Conservation (phyloP, 2,113 vertebrate species). For the Physeter macrocephalus region DNA sequence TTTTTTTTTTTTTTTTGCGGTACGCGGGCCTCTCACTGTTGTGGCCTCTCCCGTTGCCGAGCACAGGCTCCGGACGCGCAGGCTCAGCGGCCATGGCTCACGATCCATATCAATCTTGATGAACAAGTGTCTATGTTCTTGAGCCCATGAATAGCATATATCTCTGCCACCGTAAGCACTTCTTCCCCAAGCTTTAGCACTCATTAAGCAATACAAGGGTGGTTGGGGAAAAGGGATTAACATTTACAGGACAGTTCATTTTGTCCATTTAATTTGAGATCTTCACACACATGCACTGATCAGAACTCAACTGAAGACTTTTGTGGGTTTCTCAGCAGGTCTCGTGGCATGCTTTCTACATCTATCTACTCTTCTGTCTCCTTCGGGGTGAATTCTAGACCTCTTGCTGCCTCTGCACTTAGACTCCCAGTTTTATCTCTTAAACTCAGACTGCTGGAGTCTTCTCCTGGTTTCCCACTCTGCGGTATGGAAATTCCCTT, state of each 20-base stretch:
- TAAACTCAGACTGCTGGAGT: neutral
- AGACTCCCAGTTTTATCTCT: neutral
- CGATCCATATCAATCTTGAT: neutral
- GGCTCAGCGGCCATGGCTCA: too few species aligned
- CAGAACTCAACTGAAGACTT: neutral
- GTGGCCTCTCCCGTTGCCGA: too few species aligned
- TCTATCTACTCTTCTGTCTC: neutral
- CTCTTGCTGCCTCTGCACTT: neutral
- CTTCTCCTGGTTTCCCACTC: neutral
- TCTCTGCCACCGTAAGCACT: neutral
- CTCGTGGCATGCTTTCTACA: neutral
- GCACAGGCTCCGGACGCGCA: too few species aligned
- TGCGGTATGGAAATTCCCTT: neutral
- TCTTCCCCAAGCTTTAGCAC: neutral
- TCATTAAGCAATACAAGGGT: neutral
- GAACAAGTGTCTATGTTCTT: neutral
- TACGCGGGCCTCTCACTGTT: too few species aligned
- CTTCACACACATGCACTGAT: neutral
- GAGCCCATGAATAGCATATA: neutral
- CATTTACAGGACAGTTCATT: neutral
- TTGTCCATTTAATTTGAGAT: neutral
- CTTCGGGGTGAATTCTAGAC: neutral
- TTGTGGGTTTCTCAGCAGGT: neutral
- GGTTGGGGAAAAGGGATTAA: neutral
- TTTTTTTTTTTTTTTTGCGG: too few species aligned